phyloP scores from a whole-genome alignment of 2,113 vertebrate genomes.

The Calidris pygmaea region DNA sequence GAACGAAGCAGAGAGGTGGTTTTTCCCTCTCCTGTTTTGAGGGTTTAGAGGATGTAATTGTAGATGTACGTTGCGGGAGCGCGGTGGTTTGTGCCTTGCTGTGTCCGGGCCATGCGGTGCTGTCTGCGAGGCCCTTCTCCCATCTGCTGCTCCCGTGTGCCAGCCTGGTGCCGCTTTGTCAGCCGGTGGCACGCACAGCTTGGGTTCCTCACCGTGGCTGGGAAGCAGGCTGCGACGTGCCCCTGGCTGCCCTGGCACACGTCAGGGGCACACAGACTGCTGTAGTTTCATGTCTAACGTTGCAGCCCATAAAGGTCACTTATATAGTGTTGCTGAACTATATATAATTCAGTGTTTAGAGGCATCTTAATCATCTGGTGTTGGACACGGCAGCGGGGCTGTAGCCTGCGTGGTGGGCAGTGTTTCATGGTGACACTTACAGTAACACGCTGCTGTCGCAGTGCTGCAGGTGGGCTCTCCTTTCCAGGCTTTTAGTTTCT shows the following conservation, averaged over 20 bases:
- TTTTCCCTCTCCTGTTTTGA: neutral
- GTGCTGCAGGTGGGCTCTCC: neutral
- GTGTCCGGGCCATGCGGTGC: accelerated
- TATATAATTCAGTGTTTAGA: constrained; percentile 29
- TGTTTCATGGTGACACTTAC: neutral
- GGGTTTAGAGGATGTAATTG: neutral
- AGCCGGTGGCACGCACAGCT: neutral
- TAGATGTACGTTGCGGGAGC: accelerated
- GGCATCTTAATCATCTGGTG: neutral
- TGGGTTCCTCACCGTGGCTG: neutral
- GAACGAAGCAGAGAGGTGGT: neutral
- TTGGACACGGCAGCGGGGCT: neutral
- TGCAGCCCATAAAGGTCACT: neutral
- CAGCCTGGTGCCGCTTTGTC: neutral
- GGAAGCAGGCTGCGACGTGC: neutral
- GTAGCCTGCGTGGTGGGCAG: neutral
- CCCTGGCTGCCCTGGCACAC: neutral
- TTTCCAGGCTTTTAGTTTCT: neutral
- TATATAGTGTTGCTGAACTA: constrained; percentile 38
- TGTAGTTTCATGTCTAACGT: neutral
- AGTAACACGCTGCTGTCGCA: neutral
- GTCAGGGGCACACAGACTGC: neutral
- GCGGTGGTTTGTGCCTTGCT: neutral
- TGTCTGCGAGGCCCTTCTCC: neutral
- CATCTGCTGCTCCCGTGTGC: neutral